These are phyloP conservation scores for Onthophagus sagittarius DNA, from an alignment of 2,888 invertebrate genomes.

Conservation along the genomic window DNA sequence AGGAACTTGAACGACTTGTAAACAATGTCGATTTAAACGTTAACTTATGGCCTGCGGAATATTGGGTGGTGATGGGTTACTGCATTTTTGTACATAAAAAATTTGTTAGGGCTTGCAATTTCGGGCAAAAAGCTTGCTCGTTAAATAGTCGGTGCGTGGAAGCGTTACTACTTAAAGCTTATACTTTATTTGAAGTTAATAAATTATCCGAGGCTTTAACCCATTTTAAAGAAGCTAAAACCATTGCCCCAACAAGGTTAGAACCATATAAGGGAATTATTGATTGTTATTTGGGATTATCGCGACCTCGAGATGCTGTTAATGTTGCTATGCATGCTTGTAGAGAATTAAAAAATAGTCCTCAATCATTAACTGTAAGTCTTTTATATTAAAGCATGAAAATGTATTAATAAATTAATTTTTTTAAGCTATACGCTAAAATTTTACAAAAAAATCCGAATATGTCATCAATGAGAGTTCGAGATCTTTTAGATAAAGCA, in stretches of 20 bases:
- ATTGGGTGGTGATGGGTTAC: slow-evolving; percentile 76
- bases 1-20: slow-evolving; percentile 39
- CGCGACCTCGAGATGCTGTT: slow-evolving; percentile 68
- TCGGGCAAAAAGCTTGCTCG: slow-evolving; percentile 68
- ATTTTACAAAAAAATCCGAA: slow-evolving; percentile 67
- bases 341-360: slow-evolving; percentile 67
- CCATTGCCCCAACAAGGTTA: slow-evolving; percentile 54
- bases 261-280: slow-evolving; percentile 77
- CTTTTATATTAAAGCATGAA: neutral
- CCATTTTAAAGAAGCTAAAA: slow-evolving; percentile 65
- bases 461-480: slow-evolving; percentile 55
- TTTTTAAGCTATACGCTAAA: slow-evolving; percentile 67
- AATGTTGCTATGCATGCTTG: slow-evolving; percentile 68
- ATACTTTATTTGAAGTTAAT: slow-evolving; percentile 61
- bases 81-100: slow-evolving; percentile 61
- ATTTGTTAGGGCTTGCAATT: slow-evolving; percentile 65
- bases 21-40: slow-evolving; percentile 38
- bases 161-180: slow-evolving; percentile 70
- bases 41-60: slow-evolving; percentile 52
- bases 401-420: slow-evolving; percentile 3
- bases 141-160: slow-evolving; percentile 66
- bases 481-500: slow-evolving; percentile 68
- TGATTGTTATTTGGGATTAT: slow-evolving; percentile 66
- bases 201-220: slow-evolving; percentile 62
- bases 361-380: slow-evolving; percentile 69